Evolutionary conservation across 2,113 vertebrate genomes (phyloP), one percentile per base, ranked within the genome.

Genomic region (Coreoperca whiteheadi): DNA sequence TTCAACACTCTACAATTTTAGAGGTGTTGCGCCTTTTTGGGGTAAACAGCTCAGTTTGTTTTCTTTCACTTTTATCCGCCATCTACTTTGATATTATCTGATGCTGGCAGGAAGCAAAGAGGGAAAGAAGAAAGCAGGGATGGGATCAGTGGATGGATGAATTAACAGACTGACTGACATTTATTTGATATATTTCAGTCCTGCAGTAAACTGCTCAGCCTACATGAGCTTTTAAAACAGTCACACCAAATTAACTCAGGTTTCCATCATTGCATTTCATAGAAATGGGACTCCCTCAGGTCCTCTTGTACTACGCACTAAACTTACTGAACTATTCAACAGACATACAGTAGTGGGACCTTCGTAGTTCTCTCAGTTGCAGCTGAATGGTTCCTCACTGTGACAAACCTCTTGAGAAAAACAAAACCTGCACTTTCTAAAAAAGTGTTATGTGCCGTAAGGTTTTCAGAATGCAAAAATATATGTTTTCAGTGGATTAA

Each of bases 401-500:
- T 39, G 30, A 53, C 4, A 65, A 64, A 51, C 11, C 7, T 25
- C 37, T 34, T 34, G 28, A 51, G 18, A n/a, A 65, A 73, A 41
- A 11, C 8, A 39, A 68, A 82, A 32, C 0, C 16, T 41, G 15
- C 4, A 41, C 8, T 51, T 67, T 65, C 34, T 69, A 43, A 80
- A 80, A 59, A 21, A n/a, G 3, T 0, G 1, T 18, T 59, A 53
- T 51, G 16, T 48, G 30, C 67, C 32, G 66, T 15, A 53, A 57
- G 43, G 74, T 60, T 73, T 37, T 66, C 75, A 65, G 25, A 41
- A 32, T 68, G 53, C 34, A 84, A 68, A 59, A 41, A 41, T 37
- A 7, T 41, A 16, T 72, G 30, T 57, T 66, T 51, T 65, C 39
- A 16, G 34, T 60, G 39, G 67, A 60, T 77, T 46, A 46, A 83